phyloP scores from a whole-genome alignment of 1,140 invertebrate genomes.

The Proales similis region DNA sequence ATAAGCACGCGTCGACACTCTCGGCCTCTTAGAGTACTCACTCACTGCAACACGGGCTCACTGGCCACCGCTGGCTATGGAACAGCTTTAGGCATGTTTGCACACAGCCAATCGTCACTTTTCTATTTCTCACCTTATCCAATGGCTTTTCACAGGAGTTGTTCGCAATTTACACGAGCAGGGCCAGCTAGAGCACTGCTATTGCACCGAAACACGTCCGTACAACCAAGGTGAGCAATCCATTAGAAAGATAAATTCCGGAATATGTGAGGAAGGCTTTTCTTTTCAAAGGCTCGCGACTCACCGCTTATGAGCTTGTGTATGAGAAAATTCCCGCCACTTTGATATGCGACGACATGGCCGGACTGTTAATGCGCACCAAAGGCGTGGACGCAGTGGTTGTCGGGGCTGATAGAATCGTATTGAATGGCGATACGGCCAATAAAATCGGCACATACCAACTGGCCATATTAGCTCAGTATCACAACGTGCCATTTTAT shows the following conservation, averaged over 20 bases:
- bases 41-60: slow-evolving; percentile 95
- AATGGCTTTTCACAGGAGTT: slow-evolving; percentile 59
- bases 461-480: slow-evolving; percentile 80
- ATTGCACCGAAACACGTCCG: slow-evolving; percentile 91
- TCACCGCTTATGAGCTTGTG: slow-evolving; percentile 90
- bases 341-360: slow-evolving; percentile 89
- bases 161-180: slow-evolving; percentile 68
- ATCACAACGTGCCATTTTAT: slow-evolving; percentile 88
- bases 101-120: background rate
- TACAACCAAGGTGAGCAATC: slow-evolving; percentile 99
- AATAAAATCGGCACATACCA: slow-evolving; percentile 98
- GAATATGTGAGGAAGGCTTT: background rate
- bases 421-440: slow-evolving; percentile 91
- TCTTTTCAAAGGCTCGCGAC: slow-evolving; percentile 59
- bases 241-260: slow-evolving; percentile 49
- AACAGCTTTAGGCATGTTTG: slow-evolving; percentile 70
- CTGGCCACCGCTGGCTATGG: slow-evolving; percentile 93
- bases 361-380: slow-evolving; percentile 74
- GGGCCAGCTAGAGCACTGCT: slow-evolving; percentile 72
- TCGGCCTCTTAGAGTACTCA: slow-evolving; percentile 65
- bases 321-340: slow-evolving; percentile 85
- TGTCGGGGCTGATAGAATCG: slow-evolving; percentile 60
- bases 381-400: slow-evolving; percentile 56
- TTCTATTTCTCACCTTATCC: background rate
- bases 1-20: slow-evolving; percentile 51